phyloP scores from a whole-genome alignment of 2,888 invertebrate species.

The Trachelus tabidus region DNA sequence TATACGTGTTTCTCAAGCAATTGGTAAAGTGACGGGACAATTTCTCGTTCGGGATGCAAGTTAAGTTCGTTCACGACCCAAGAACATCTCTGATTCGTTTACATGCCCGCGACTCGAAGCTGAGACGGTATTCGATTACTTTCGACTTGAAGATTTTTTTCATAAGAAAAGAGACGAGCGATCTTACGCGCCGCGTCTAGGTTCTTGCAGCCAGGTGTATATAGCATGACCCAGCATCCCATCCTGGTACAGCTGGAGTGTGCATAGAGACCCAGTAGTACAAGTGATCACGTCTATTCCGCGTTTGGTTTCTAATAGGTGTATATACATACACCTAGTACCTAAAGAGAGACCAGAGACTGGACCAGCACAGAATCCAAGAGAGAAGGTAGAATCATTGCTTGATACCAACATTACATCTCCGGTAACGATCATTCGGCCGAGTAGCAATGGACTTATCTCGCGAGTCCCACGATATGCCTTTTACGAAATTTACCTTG shows the following conservation, averaged over 20 bases:
- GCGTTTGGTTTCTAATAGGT: background rate
- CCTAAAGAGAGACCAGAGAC: background rate
- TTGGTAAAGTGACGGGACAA: background rate
- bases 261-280: background rate
- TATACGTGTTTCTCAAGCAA: background rate
- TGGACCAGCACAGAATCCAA: background rate
- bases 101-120: slow-evolving; percentile 28
- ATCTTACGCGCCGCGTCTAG: background rate
- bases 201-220: background rate
- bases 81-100: slow-evolving; percentile 14
- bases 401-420: background rate
- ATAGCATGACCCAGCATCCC: background rate
- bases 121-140: slow-evolving; percentile 45
- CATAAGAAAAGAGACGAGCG: background rate
- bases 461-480: background rate
- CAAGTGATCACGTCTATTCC: background rate
- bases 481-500: background rate
- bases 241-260: background rate
- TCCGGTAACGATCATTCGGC: background rate
- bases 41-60: background rate
- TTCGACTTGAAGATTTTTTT: slow-evolving; percentile 34
- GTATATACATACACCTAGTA: background rate
- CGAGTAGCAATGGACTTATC: background rate
- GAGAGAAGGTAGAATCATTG: background rate
- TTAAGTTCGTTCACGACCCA: slow-evolving; percentile 33